A percentile compares a stretch with the other conserved stretches of the same genome.
Conservation (phyloP, 2,888 invertebrate genomes). For the Leptinotarsa rubiginosa region DNA sequence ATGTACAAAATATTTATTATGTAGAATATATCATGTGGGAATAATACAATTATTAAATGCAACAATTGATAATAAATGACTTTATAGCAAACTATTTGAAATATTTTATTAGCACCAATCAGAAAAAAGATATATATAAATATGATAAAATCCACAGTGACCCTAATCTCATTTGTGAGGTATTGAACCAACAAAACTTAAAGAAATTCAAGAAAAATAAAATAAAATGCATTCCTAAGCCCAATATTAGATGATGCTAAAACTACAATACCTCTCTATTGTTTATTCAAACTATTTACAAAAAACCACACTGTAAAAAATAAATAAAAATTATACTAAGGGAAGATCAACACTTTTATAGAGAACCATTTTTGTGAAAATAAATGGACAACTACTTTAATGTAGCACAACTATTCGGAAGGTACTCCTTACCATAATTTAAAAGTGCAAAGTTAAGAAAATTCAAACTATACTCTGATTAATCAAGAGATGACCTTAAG, state of each 20-base stretch:
- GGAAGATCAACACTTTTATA: conserved; percentile 10
- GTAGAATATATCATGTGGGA: conserved; percentile 46
- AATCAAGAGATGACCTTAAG: conserved; percentile 24
- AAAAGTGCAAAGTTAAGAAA: conserved; percentile 32
- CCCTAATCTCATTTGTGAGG: conserved; percentile 23
- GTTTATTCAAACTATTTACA: conserved; percentile 24
- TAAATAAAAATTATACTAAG: conserved; percentile 31
- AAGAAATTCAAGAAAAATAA: neutral
- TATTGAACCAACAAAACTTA: conserved; percentile 10
- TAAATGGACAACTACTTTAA: conserved; percentile 5
- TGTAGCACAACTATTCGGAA: conserved; percentile 5
- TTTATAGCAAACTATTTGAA: neutral
- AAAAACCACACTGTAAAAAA: conserved; percentile 32
- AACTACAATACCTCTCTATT: conserved; percentile 22
- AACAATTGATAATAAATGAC: no score
- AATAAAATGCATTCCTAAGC: conserved; percentile 12
- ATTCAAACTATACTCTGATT: conserved; percentile 35
- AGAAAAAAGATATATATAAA: conserved; percentile 25
- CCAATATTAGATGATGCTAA: conserved; percentile 4
- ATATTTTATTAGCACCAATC: conserved; percentile 37
- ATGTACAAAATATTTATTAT: conserved; percentile 52
- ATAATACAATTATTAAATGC: neutral
- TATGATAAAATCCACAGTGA: conserved; percentile 1
- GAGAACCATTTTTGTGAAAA: neutral
- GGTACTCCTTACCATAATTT: conserved; percentile 26